Percentiles rank a stretch among this genome's conserved stretches.
These are phyloP conservation scores for Platycercus adscitus DNA, from an alignment of 2,113 vertebrate genomes.

Conservation along the genomic window DNA sequence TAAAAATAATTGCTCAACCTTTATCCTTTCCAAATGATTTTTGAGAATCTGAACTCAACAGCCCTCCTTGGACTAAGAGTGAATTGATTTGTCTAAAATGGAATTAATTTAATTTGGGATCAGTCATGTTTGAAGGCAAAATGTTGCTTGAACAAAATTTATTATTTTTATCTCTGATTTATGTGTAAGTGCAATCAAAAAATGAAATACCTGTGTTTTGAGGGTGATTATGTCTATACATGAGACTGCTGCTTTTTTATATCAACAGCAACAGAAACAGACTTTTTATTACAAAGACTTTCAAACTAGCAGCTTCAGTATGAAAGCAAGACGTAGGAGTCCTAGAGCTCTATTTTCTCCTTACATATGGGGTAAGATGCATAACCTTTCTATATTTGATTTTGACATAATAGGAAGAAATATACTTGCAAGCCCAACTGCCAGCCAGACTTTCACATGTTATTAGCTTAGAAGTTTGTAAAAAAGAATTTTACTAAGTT, in stretches of 20 bases:
- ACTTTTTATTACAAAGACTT: neutral
- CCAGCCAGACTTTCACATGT: neutral
- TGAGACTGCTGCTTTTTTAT: neutral
- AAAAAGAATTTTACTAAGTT: neutral
- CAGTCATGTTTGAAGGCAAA: slow-evolving; percentile 23
- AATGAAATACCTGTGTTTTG: neutral
- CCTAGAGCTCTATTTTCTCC: neutral
- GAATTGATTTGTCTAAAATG: slow-evolving; percentile 24
- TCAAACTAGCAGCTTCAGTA: neutral
- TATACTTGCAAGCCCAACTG: neutral
- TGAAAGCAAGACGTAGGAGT: neutral
- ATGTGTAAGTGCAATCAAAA: neutral
- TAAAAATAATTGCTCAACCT: slow-evolving; percentile 59
- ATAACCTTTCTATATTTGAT: neutral
- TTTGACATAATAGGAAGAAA: neutral
- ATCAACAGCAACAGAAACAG: neutral
- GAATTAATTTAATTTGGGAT: slow-evolving; percentile 52
- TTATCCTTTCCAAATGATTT: slow-evolving; percentile 54
- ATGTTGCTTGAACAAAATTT: slow-evolving; percentile 19
- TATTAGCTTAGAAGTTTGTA: neutral
- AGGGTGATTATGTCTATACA: neutral
- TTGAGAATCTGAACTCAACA: slow-evolving; percentile 24
- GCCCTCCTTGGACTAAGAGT: slow-evolving; percentile 17
- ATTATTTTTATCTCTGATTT: slow-evolving; percentile 21
- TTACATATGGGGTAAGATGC: neutral